Conservation (phyloP, 2,888 invertebrate species). For the Escarpia spicata region DNA sequence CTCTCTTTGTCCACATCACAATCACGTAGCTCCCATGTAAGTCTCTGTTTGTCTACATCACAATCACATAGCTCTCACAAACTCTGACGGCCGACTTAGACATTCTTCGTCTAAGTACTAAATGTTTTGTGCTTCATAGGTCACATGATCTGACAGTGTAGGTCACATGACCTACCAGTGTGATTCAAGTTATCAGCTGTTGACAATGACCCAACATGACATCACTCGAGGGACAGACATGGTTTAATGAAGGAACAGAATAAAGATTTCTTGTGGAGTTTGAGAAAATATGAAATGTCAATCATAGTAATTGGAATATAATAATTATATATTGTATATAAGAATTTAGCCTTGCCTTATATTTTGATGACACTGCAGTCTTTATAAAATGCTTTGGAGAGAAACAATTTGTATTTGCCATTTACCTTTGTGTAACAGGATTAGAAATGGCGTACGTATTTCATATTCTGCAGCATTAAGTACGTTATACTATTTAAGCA, state of each 20-base stretch:
- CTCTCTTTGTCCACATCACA: too few relatives aligned
- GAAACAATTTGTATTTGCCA: not conserved
- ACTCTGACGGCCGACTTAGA: not conserved
- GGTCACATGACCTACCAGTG: not conserved
- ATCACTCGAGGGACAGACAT: not conserved
- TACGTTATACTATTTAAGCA: not conserved
- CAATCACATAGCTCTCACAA: not conserved
- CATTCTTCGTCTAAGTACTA: not conserved
- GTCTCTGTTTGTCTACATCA: too few relatives aligned
- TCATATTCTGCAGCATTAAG: not conserved
- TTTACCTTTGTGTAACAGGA: not conserved
- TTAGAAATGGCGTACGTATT: not conserved
- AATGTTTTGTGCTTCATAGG: not conserved
- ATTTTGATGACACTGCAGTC: not conserved
- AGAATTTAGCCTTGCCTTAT: not conserved
- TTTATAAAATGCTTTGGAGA: not conserved
- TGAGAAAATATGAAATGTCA: not conserved
- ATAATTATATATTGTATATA: constrained; percentile 13
- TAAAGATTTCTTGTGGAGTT: not conserved
- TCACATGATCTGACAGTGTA: not conserved
- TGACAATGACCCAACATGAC: too few relatives aligned
- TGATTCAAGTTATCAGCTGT: too few relatives aligned
- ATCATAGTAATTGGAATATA: not conserved
- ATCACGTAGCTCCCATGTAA: too few relatives aligned
- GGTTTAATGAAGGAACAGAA: not conserved